Percentiles rank a stretch among this genome's conserved stretches.
Evolutionary conservation across 2,113 vertebrate species (phyloP).

Genomic region (Corythornis cristatus): DNA sequence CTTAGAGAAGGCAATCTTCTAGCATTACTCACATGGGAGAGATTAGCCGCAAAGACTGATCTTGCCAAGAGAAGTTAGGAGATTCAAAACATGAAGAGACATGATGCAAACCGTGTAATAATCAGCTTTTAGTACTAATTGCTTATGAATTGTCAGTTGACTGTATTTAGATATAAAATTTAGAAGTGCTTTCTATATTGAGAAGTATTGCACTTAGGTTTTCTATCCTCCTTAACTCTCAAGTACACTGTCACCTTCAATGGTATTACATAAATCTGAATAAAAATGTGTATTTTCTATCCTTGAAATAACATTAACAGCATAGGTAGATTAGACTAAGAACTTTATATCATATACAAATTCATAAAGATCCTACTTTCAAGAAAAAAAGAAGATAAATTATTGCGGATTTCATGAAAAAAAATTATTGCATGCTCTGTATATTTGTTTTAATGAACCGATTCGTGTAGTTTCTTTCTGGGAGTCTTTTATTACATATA

Average conservation of each 20-base stretch:
- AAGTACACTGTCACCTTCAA: neutral
- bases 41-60: slow-evolving; percentile 53
- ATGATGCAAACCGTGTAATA: neutral
- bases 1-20: slow-evolving; percentile 53
- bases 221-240: neutral
- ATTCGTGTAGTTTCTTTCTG: neutral
- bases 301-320: neutral
- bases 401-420: neutral
- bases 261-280: neutral
- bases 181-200: neutral
- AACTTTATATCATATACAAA: neutral
- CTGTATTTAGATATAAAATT: neutral
- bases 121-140: slow-evolving; percentile 29
- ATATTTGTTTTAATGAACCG: neutral
- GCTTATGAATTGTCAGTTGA: neutral
- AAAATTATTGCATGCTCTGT: neutral
- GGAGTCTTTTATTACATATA: neutral
- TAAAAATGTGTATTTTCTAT: neutral
- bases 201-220: neutral
- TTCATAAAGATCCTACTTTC: neutral
- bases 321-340: neutral
- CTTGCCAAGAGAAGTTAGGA: slow-evolving; percentile 28
- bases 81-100: slow-evolving; percentile 25
- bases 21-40: slow-evolving; percentile 57
- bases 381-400: neutral